Evolutionary conservation across 2,888 invertebrate genomes (phyloP), one percentile per base, ranked within the genome.

Genomic region (Cerastis leucographa): DNA sequence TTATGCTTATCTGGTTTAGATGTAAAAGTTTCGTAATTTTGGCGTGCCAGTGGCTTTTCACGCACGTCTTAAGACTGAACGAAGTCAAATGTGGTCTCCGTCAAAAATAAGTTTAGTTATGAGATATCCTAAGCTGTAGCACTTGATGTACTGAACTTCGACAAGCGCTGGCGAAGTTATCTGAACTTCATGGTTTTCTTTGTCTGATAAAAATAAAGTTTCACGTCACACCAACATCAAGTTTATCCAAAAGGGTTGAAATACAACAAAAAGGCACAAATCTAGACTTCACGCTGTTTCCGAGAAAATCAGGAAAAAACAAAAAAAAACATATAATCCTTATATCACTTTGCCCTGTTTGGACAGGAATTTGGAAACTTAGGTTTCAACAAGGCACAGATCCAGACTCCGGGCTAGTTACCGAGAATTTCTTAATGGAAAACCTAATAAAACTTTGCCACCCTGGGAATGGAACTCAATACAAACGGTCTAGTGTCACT

Each of bases 131-230:
- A 35, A 35, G 35, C 35, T 35, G 35, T 35, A 40, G 6, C 14
- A 22, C n/a, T 3, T 14, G 9, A 19, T 17, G 56, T 14, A 25
- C 6, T 35, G 0, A 74, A 44, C 29, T 29, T n/a, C 25, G 14
- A 17, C 22, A 42, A 42, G 25, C 17, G 8, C 12, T 6, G 25
- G 19, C 5, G 25, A 56, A 14, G 25, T 54, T 22, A 25, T 44
- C 17, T 17, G 25, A 22, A 59, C 22, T 44, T 12, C 51, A 64
- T 25, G 17, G 17, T 17, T 17, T 25, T 40, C 7, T 49, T 59
- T 29, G 8, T 42, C 4, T 9, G 40, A 65, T 29, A 49, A 3
- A 29, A 74, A 59, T 76, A n/a, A 74, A 74, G 56, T 46, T 56
- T 29, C 17, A 35, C 9, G 22, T 49, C 29, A 29, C 29, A 59